Evolutionary conservation across 2,797 vertebrate species (phyloP), one percentile per base, ranked within the genome.

Genomic region (Triplophysa yarkandensis): DNA sequence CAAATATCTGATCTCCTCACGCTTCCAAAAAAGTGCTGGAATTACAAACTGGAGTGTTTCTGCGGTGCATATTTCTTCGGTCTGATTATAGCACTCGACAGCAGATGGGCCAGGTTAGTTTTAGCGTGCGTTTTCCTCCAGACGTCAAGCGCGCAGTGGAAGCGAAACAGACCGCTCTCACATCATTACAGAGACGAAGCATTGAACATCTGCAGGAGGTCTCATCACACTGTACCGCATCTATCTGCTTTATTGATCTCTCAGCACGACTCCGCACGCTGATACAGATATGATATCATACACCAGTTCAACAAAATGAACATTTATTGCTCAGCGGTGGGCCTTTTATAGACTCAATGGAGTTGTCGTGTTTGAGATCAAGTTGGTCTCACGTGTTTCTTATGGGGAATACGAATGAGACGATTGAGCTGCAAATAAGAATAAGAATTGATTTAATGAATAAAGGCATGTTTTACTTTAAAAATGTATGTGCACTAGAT

Each of bases 191-290:
- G 63, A 60, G 30, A 39, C 21, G 6, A 10, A 36, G 43, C 69
- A 70, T 65, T 34, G 17, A 50, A 44, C 27, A 64, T 52, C 77
- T 73, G 25, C 68, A 64, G 63, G 77, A 82, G 80, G 73, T 79
- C 74, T 67, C 72, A 69, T 60, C 54, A 63, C 75, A 78, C 39
- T n/a, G n/a, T 61, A 67, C 64, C 13, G 66, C 63, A 75, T 84
- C 74, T 78, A 58, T 80, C 83, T 74, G 80, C 71, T 60, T 70
- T 80, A 84, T 86, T 78, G 81, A 85, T 87, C 80, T 44, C 68
- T 19, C 71, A 80, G 82, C 79, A 82, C 79, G 81, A 73, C 71
- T 83, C 61, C 54, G 79, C 66, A 77, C 73, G 77, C 50, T 77
- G 27, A 67, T 66, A n/a, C 25, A 66, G 46, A 81, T 69, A 80